Percentiles rank a stretch among this genome's conserved stretches.
Evolutionary conservation across 2,113 vertebrate species (phyloP).

Genomic region (Tyto alba): DNA sequence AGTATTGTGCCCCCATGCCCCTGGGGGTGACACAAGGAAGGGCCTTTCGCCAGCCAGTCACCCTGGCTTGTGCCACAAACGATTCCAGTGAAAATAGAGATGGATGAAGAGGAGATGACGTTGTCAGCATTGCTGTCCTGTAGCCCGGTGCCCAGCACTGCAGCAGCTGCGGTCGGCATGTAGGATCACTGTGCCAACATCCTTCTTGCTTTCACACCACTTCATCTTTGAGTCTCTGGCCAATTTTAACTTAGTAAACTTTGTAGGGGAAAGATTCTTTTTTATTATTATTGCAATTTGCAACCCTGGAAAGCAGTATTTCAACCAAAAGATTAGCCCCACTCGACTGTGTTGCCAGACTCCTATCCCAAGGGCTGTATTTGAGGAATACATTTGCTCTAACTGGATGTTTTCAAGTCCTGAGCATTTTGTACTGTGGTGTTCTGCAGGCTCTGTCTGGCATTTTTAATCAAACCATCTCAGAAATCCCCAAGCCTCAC

Average conservation of each 20-base stretch:
- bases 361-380: background rate
- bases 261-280: background rate
- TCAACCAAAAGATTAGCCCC: background rate
- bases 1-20: no score
- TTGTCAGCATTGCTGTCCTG: background rate
- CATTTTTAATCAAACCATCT: background rate
- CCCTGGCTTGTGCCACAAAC: background rate
- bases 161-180: background rate
- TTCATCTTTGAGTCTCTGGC: background rate
- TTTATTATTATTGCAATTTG: background rate
- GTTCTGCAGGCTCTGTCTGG: background rate
- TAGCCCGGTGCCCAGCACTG: background rate
- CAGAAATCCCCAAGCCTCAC: background rate
- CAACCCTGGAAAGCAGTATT: background rate
- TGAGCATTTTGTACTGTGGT: accelerated
- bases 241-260: background rate
- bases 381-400: background rate
- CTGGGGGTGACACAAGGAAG: accelerated
- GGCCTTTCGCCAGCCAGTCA: background rate
- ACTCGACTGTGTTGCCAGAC: background rate
- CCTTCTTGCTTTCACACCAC: background rate
- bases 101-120: background rate
- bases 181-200: background rate
- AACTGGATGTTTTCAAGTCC: background rate
- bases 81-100: background rate